Evolutionary conservation across 2,797 vertebrate genomes (phyloP).

Genomic region (Eleutherodactylus coqui): DNA sequence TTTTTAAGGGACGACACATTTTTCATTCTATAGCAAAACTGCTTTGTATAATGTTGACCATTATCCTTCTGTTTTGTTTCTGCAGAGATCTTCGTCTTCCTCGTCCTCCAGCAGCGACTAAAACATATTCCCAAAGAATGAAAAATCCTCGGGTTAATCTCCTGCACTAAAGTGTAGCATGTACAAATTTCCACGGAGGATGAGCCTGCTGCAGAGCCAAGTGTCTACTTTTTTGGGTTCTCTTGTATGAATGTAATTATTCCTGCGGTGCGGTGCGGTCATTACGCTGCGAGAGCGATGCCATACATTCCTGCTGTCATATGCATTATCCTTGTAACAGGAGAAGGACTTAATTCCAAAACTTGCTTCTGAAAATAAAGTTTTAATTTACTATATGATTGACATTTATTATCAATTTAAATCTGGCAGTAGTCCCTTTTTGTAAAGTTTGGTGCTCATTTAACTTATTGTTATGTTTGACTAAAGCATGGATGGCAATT

Average conservation of each 20-base stretch:
- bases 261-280: neutral
- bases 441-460: neutral
- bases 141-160: neutral
- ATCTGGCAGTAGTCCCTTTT: neutral
- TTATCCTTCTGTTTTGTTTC: neutral
- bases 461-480: neutral
- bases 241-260: neutral
- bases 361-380: constrained; percentile 43
- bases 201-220: constrained; percentile 11
- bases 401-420: neutral
- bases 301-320: constrained; percentile 9
- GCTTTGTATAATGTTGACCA: neutral
- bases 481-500: neutral
- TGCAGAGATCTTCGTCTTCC: constrained; percentile 53
- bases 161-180: constrained; percentile 35
- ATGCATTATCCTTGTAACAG: neutral
- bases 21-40: neutral
- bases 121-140: neutral
- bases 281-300: constrained; percentile 8
- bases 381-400: constrained; percentile 46
- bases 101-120: constrained; percentile 59
- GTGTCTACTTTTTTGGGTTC: neutral
- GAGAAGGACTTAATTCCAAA: constrained; percentile 10
- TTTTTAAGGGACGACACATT: too few relatives aligned
- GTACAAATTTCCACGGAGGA: neutral